phyloP scores from a whole-genome alignment of 1,140 invertebrate genomes.

The Triops longicaudatus region DNA sequence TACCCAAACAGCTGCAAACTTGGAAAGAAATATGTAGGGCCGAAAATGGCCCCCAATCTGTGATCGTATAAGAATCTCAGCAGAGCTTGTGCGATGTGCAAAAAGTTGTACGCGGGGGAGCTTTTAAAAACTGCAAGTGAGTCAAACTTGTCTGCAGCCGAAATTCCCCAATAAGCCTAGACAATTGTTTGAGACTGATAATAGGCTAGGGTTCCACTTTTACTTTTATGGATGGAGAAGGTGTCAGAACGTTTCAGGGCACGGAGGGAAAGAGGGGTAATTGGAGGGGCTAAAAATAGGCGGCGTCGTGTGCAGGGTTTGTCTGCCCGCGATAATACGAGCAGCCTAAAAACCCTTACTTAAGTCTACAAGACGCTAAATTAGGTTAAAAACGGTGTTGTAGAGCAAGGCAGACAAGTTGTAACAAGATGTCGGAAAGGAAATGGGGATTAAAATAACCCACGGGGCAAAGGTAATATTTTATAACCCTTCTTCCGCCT shows the following conservation, averaged over 20 bases:
- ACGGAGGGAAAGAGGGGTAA: neutral
- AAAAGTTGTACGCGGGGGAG: too few relatives aligned
- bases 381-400: neutral
- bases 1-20: neutral
- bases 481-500: too few relatives aligned
- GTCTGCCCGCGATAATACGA: neutral
- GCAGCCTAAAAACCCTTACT: neutral
- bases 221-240: neutral
- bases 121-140: too few relatives aligned
- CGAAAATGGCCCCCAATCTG: neutral
- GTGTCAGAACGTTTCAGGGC: neutral
- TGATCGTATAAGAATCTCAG: too few relatives aligned
- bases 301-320: neutral
- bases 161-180: too few relatives aligned
- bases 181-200: too few relatives aligned
- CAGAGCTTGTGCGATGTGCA: too few relatives aligned
- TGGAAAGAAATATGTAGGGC: neutral
- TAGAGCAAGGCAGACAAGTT: neutral
- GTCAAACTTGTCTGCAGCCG: too few relatives aligned
- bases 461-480: too few relatives aligned
- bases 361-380: neutral
- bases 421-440: neutral
- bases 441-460: too few relatives aligned
- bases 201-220: neutral
- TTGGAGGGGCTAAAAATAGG: slow-evolving; percentile 1